These are phyloP conservation scores for Zaprionus obscuricornis DNA, from an alignment of 2,888 invertebrate species.

Conservation along the genomic window DNA sequence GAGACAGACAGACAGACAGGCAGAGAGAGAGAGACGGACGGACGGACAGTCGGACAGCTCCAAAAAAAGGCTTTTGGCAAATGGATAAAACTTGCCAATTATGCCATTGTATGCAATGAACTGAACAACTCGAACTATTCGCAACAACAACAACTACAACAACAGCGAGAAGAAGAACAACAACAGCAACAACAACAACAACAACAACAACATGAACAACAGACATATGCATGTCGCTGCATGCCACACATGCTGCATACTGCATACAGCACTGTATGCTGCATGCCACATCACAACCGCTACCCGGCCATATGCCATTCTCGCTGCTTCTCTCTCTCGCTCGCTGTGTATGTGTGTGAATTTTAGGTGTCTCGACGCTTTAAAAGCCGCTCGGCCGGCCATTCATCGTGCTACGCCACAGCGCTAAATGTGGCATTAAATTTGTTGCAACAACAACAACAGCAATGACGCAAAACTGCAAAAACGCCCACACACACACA, in stretches of 20 bases:
- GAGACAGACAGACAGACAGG: neutral
- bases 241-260: conserved; percentile 32
- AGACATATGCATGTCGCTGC: conserved; percentile 24
- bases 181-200: neutral
- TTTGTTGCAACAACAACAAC: conserved; percentile 56
- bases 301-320: neutral
- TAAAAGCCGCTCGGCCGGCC: conserved; percentile 48
- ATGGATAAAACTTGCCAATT: conserved; percentile 75
- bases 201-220: conserved; percentile 1
- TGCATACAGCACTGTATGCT: neutral
- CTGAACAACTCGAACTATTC: conserved; percentile 58
- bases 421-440: conserved; percentile 75
- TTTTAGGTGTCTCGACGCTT: conserved; percentile 37
- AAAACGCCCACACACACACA: conserved; percentile 19
- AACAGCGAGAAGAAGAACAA: neutral
- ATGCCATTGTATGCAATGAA: conserved; percentile 75
- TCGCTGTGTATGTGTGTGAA: neutral
- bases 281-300: neutral
- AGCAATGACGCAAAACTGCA: conserved; percentile 23
- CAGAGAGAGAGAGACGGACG: no score
- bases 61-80: conserved; percentile 5
- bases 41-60: neutral
- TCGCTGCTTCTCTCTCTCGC: no score
- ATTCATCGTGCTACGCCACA: conserved; percentile 49
- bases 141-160: neutral